These are phyloP conservation scores for Alexandromys fortis DNA, from an alignment of 2,113 vertebrate species.

Conservation along the genomic window DNA sequence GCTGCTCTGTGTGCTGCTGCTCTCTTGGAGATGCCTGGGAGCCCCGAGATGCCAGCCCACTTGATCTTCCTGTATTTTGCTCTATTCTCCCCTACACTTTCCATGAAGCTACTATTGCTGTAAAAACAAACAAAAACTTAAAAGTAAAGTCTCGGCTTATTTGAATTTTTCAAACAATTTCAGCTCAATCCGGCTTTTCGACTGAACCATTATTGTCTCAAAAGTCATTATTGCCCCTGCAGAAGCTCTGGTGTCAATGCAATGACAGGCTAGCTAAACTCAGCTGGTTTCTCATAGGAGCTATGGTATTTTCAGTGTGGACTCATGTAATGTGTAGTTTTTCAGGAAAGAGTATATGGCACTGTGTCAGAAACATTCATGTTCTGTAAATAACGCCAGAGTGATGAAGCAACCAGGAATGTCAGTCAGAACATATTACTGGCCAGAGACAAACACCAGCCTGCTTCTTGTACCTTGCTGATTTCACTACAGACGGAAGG, in stretches of 20 bases:
- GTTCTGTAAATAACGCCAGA: background rate
- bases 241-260: background rate
- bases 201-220: background rate
- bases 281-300: fast-evolving
- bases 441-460: background rate
- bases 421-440: background rate
- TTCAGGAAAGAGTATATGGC: background rate
- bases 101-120: background rate
- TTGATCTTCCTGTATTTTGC: background rate
- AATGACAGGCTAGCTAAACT: background rate
- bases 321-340: background rate
- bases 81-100: background rate
- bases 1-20: background rate
- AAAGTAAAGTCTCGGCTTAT: background rate
- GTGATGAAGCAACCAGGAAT: background rate
- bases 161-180: constrained; percentile 9
- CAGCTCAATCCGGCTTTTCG: background rate
- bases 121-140: background rate
- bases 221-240: background rate
- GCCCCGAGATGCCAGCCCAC: background rate
- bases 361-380: background rate
- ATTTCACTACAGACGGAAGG: background rate
- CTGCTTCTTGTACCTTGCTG: background rate
- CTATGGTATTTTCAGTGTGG: background rate
- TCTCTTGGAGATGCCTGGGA: background rate